phyloP scores from a whole-genome alignment of 1,140 invertebrate genomes.

The Drosophila fuyamai region DNA sequence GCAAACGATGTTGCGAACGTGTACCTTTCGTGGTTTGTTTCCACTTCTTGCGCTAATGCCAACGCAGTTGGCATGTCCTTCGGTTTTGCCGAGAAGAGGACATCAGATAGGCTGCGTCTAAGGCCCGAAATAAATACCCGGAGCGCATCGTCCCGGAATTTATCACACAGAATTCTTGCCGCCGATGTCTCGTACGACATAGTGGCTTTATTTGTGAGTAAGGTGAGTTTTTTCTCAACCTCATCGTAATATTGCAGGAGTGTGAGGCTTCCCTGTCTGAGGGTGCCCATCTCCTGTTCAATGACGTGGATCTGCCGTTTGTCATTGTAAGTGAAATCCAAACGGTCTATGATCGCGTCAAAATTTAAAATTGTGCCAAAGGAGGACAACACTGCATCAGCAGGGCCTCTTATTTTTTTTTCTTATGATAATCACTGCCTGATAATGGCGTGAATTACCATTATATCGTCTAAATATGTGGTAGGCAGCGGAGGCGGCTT shows the following conservation, averaged over 20 bases:
- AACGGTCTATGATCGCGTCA: background rate
- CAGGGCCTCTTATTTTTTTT: background rate
- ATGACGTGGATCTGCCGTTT: background rate
- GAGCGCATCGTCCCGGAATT: background rate
- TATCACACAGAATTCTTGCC: background rate
- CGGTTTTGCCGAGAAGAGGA: background rate
- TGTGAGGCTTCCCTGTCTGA: too few species aligned
- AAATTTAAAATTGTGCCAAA: background rate
- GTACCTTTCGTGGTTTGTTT: background rate
- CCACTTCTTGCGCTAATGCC: background rate
- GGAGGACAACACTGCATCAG: background rate
- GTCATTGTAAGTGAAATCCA: background rate
- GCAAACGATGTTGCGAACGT: background rate
- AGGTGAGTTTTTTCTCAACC: too few species aligned
- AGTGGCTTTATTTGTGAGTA: too few species aligned
- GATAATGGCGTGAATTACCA: background rate
- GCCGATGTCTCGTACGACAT: too few species aligned
- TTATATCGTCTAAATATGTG: background rate
- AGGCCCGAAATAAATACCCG: background rate
- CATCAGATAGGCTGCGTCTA: background rate
- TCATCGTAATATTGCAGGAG: too few species aligned
- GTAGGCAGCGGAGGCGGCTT: background rate
- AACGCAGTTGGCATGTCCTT: background rate
- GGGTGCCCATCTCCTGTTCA: too few species aligned
- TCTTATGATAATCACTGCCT: background rate